Conservation (phyloP, 2,113 vertebrate genomes). For the Puma concolor region DNA sequence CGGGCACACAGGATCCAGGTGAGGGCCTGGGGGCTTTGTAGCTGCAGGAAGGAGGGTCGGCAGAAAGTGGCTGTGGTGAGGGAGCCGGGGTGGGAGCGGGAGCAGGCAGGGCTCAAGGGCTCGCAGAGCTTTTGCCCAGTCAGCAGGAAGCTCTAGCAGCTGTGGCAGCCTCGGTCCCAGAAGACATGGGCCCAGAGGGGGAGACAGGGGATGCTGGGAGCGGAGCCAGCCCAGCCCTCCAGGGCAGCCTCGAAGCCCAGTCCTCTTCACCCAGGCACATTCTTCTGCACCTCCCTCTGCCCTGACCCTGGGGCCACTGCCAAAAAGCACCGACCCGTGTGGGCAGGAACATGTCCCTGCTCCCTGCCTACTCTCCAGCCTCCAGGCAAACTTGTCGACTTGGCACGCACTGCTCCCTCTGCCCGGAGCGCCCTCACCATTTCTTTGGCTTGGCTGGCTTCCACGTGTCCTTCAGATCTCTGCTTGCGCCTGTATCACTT, state of each 20-base stretch:
- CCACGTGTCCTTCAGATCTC: neutral
- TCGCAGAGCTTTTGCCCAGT: constrained; percentile 67
- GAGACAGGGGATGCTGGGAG: constrained; percentile 38
- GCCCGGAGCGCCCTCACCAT: constrained; percentile 12
- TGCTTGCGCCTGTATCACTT: neutral
- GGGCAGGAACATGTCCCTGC: neutral
- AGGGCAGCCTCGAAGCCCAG: constrained; percentile 13
- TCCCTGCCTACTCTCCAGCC: constrained; percentile 17
- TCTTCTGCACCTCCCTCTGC: constrained; percentile 43
- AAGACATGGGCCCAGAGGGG: constrained; percentile 51
- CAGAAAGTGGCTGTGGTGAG: neutral
- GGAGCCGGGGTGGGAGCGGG: constrained; percentile 22
- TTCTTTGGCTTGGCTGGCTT: neutral
- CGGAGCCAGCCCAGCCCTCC: constrained; percentile 55
- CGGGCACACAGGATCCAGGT: neutral
- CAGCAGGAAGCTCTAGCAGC: constrained; percentile 74
- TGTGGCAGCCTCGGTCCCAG: constrained; percentile 64
- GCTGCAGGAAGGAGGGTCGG: constrained; percentile 2
- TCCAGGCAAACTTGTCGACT: constrained; percentile 47
- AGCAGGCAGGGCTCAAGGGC: constrained; percentile 48
- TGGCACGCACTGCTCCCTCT: neutral
- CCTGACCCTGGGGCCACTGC: constrained; percentile 52
- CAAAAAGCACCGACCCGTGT: constrained; percentile 50
- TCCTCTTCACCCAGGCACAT: constrained; percentile 54
- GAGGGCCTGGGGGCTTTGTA: neutral